These are phyloP conservation scores for Phrynosoma platyrhinos DNA, from an alignment of 2,113 vertebrate species.

Conservation along the genomic window DNA sequence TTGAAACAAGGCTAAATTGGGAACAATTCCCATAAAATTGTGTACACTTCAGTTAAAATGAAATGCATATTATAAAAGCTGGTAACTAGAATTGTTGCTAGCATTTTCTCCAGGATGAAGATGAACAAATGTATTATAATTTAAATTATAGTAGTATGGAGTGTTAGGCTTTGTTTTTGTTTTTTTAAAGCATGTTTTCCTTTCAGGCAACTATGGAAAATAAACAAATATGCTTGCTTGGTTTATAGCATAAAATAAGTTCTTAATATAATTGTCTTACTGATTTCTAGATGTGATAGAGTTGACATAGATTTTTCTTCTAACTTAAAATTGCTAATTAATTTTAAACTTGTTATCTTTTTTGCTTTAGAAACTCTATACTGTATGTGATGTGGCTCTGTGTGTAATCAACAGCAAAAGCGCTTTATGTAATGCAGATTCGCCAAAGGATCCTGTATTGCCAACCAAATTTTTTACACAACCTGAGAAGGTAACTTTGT, in stretches of 20 bases:
- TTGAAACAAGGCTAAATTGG: constrained; percentile 17
- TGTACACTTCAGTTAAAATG: background rate
- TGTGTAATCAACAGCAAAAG: constrained; percentile 99
- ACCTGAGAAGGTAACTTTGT: constrained; percentile 90
- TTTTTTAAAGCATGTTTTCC: background rate
- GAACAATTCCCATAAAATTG: background rate
- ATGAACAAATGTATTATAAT: background rate
- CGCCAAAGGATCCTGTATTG: constrained; percentile 93
- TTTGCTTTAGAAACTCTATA: constrained; percentile 91
- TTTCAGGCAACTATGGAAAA: background rate
- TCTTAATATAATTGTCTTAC: constrained; percentile 4
- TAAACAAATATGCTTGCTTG: background rate
- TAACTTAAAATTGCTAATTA: constrained; percentile 16
- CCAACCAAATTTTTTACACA: constrained; percentile 94
- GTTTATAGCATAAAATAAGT: background rate
- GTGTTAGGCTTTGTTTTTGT: background rate
- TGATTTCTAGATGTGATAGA: background rate
- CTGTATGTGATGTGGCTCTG: constrained; percentile 96
- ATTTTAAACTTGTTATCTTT: constrained; percentile 35
- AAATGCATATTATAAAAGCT: background rate
- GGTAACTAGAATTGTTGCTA: background rate
- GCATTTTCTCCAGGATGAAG: background rate
- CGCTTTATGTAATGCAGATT: constrained; percentile 94
- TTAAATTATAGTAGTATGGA: background rate
- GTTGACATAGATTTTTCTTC: background rate